Conservation (phyloP, 2,113 vertebrate species). For the Prochilodus magdalenae region DNA sequence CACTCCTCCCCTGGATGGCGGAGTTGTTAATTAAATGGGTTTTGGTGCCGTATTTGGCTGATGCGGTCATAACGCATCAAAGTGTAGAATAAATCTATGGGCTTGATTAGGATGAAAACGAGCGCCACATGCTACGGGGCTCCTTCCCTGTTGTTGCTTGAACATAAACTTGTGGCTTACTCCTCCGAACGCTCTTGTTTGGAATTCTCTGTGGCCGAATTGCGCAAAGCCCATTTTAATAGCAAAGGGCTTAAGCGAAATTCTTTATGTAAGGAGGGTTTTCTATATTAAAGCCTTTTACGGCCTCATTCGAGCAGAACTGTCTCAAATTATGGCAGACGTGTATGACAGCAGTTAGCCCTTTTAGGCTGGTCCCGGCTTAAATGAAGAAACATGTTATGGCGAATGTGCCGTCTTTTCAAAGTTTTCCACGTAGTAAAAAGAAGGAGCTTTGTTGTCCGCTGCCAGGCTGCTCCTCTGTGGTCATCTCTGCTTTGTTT, state of each 20-base stretch:
- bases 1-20: slow-evolving; percentile 46
- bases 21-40: slow-evolving; percentile 23
- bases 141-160: background rate
- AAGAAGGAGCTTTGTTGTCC: background rate
- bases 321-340: slow-evolving; percentile 18
- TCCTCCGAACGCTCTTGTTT: slow-evolving; percentile 15
- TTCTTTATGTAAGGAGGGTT: background rate
- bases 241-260: background rate
- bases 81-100: slow-evolving; percentile 27
- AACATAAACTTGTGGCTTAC: background rate
- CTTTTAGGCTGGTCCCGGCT: slow-evolving; percentile 5
- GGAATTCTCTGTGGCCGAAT: background rate
- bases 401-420: background rate
- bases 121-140: slow-evolving; percentile 11
- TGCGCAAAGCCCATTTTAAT: background rate
- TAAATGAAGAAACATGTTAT: background rate
- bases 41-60: background rate
- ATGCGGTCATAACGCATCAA: slow-evolving; percentile 20
- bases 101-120: slow-evolving; percentile 40
- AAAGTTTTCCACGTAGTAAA: slow-evolving; percentile 4
- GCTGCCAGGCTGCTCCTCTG: background rate
- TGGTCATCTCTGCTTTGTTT: slow-evolving; percentile 11
- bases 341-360: background rate
- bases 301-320: slow-evolving; percentile 10
- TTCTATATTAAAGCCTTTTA: slow-evolving; percentile 18